phyloP scores from a whole-genome alignment of 2,888 invertebrate genomes.

The Coelopa pilipes region DNA sequence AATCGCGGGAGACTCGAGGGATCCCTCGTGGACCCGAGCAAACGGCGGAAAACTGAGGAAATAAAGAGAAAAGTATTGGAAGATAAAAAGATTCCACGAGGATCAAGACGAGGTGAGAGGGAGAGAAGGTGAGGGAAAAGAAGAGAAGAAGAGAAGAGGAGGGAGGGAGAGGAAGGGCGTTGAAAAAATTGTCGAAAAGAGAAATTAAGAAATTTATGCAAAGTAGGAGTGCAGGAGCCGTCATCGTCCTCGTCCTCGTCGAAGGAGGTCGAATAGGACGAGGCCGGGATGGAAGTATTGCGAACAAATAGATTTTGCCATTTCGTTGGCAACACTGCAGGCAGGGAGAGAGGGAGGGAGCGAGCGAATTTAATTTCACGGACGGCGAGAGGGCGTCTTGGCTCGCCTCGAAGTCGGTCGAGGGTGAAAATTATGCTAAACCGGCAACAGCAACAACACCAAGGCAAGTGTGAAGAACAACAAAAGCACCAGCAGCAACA shows the following conservation, averaged over 20 bases:
- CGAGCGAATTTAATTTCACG: neutral
- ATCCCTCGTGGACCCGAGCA: too few species aligned
- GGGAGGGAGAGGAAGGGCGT: neutral
- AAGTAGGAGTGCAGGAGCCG: too few species aligned
- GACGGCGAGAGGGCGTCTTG: neutral
- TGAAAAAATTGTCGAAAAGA: too few species aligned
- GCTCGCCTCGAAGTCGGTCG: neutral
- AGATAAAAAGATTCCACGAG: too few species aligned
- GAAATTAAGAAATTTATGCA: too few species aligned
- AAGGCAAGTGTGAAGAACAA: neutral
- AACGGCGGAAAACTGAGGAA: too few species aligned
- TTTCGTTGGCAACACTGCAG: neutral
- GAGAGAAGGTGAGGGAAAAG: neutral
- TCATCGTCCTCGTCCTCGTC: too few species aligned
- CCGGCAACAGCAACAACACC: neutral
- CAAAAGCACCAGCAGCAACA: neutral
- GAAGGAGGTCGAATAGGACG: too few species aligned
- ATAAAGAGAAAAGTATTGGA: too few species aligned
- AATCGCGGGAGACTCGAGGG: too few species aligned
- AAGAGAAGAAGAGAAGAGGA: neutral
- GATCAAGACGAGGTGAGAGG: neutral
- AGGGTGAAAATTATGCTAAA: constrained; percentile 8
- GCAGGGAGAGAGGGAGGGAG: too few species aligned
- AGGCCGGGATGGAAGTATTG: neutral
- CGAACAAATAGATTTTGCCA: constrained; percentile 23